Percentiles rank a stretch among this genome's conserved stretches.
Conservation (phyloP, 2,888 invertebrate species). For the Cyclophora albipunctata region DNA sequence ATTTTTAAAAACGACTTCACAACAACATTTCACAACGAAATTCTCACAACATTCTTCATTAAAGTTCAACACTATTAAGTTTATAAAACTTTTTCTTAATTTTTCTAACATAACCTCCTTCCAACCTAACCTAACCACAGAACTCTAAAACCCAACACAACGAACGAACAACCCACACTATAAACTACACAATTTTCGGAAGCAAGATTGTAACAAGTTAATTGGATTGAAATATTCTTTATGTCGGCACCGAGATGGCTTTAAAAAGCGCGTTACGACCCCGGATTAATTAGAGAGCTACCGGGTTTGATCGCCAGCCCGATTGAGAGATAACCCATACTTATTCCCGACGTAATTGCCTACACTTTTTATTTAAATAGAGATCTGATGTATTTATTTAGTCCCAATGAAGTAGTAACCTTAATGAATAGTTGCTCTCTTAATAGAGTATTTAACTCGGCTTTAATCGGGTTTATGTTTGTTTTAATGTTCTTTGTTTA, state of each 20-base stretch:
- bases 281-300: slow-evolving; percentile 58
- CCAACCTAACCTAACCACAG: too few species aligned
- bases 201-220: slow-evolving; percentile 73
- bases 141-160: too few species aligned
- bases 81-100: too few species aligned
- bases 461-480: slow-evolving; percentile 6
- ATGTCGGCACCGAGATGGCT: slow-evolving; percentile 47
- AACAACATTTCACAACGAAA: too few species aligned
- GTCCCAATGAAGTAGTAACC: slow-evolving; percentile 5
- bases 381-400: slow-evolving; percentile 18
- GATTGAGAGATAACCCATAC: slow-evolving; percentile 32
- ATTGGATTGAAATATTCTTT: slow-evolving; percentile 63
- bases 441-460: not conserved
- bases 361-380: slow-evolving; percentile 18
- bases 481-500: not conserved
- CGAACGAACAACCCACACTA: too few species aligned
- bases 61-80: too few species aligned
- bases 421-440: slow-evolving; percentile 1
- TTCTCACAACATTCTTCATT: too few species aligned
- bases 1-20: too few species aligned
- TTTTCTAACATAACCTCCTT: too few species aligned
- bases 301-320: slow-evolving; percentile 40
- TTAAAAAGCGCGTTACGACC: slow-evolving; percentile 44
- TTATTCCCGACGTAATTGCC: slow-evolving; percentile 27
- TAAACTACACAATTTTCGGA: slow-evolving; percentile 52